Evolutionary conservation across 35 echinoderm and acorn worm species (phyloP).

Genomic region (Stichopus chloronotus): DNA sequence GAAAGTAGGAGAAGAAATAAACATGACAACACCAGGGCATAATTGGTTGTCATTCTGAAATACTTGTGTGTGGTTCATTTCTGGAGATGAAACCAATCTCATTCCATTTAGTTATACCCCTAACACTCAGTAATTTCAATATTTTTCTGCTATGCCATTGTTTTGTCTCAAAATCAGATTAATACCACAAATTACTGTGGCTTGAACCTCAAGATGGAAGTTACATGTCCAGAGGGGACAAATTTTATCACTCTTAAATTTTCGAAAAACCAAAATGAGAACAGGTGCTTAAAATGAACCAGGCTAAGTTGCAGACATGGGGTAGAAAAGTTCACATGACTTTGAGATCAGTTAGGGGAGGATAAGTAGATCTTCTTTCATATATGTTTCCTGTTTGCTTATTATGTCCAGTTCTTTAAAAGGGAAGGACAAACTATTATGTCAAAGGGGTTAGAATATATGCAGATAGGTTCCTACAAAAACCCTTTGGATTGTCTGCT

Average conservation of each 20-base stretch:
- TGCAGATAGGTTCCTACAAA: too few relatives aligned
- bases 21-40: neutral
- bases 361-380: too few relatives aligned
- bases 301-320: too few relatives aligned
- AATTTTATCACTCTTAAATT: slow-evolving; percentile 37
- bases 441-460: too few relatives aligned
- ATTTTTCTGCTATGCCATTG: neutral
- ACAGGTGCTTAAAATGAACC: neutral
- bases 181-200: slow-evolving; percentile 29
- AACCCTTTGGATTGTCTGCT: too few relatives aligned
- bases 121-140: neutral
- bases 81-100: neutral
- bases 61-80: neutral
- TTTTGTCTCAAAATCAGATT: slow-evolving; percentile 53
- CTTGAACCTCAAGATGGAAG: neutral
- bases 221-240: slow-evolving; percentile 37
- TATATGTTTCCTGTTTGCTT: too few relatives aligned
- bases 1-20: too few relatives aligned
- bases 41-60: neutral
- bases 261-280: neutral
- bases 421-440: too few relatives aligned
- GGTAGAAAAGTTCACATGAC: too few relatives aligned
- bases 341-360: too few relatives aligned
- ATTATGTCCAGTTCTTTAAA: too few relatives aligned
- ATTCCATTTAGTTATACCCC: neutral